Evolutionary conservation across 2,888 invertebrate species (phyloP), one percentile per base, ranked within the genome.

Genomic region (Galerucella nymphaeae): DNA sequence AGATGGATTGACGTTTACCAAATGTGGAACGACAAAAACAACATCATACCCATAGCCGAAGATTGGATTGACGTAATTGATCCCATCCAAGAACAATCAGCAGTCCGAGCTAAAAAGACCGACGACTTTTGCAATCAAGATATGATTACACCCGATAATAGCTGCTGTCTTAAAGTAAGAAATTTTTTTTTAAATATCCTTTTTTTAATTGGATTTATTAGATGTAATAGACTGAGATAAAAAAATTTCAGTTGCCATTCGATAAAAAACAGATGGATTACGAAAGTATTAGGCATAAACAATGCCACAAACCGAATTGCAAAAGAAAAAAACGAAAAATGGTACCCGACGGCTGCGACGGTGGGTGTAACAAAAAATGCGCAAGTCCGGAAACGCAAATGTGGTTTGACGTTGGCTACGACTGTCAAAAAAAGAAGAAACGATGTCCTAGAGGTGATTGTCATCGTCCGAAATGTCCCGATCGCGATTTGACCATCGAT

Each of bases 171-270:
- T 14, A 63, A 63, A 14, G 63, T 63, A 63, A 63, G 38, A n/a
- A n/a, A 1, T 4, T 41, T 8, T 8, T 53, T 18, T 53, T 16
- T 13, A 16, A 30, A 4, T 30, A 30, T 4, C 30, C 5, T 4
- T 6, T 6, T 5, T 30, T 6, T 30, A 30, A 23, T 23, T 23
- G 1, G n/a, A 23, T 30, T 38, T 38, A 38, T 38, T 38, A 1
- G 30, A 38, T 38, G 30, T 9, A 8, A 8, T 8, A 38, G 30
- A 38, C 30, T 5, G 30, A 38, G 30, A 38, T 38, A 38, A 8
- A 38, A 30, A 38, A 38, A 48, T 75, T 75, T 72, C 55, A 76
- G 74, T 73, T 72, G 11, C 72, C 70, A 10, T 74, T 64, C 38
- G 71, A 74, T 50, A 61, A 66, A 64, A 65, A 61, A 18, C 62